Base-by-base conservation (phyloP, 2,113 vertebrate species). In the Etheostoma cragini region DNA sequence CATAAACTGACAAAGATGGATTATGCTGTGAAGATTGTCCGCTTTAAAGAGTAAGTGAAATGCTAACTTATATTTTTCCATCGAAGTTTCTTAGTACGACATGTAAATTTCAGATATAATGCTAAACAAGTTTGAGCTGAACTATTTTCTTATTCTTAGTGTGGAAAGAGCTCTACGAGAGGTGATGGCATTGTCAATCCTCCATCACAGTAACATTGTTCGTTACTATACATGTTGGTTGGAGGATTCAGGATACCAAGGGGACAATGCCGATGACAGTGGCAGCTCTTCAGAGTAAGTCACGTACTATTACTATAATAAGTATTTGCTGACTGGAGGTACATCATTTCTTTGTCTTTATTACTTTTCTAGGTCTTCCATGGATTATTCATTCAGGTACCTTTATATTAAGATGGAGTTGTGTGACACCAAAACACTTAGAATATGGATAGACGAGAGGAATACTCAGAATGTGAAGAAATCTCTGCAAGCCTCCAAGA, bases 391-490 rank as follows among this genome's bases (percentile, higher is more conserved):
- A 0, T 5, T 3, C 0, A 70, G 88, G 68, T 93, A n/a, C 76
- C 92, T 96, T 8, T 94, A 95, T 66, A 95, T 96, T 78, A 91
- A 95, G 77, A 96, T 96, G 95, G 94, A 96, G 72, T 22, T 95
- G 16, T 96, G 95, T 77, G 86, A 88, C 10, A 81, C 63, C 17
- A 86, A 70, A 69, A 95, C 92, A 8, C 90, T 96, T 0, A 60
- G 35, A 50, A 15, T 17, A 11, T 95, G 94, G 94, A 95, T 96
- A 45, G 58, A 90, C 0, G 64, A 94, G 16, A 91, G 54, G 15
- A 95, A 95, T 33, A 2, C 1, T 14, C 16, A 65, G 16, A 87
- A 88, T 22, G 53, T 65, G 14, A 83, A 84, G 54, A 88, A 87
- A 80, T 83, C 87, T 22, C 56, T 77, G 19, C n/a, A 24, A 35